phyloP scores from a whole-genome alignment of 2,888 invertebrate genomes.

The Microctonus aethiopoides region DNA sequence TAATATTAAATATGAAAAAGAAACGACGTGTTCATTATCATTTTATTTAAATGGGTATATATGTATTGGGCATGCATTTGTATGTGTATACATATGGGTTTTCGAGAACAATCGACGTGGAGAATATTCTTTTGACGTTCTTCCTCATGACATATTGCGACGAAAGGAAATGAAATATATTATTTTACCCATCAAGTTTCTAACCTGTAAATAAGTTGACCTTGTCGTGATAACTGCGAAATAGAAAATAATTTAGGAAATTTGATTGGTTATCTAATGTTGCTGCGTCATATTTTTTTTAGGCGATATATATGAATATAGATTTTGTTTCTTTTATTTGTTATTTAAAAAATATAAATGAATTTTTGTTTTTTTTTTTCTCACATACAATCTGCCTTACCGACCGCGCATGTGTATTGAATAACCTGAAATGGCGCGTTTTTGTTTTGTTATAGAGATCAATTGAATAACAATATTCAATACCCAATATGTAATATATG shows the following conservation, averaged over 20 bases:
- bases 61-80: too few relatives aligned
- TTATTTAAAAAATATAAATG: background rate
- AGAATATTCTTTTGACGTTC: background rate
- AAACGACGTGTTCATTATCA: too few relatives aligned
- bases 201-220: background rate
- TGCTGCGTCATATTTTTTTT: too few relatives aligned
- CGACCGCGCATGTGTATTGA: background rate
- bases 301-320: too few relatives aligned
- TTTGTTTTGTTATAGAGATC: background rate
- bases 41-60: too few relatives aligned
- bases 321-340: too few relatives aligned
- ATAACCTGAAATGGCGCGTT: background rate
- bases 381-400: background rate
- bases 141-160: background rate
- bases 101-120: background rate
- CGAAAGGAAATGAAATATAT: too few relatives aligned
- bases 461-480: background rate
- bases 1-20: too few relatives aligned
- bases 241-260: background rate
- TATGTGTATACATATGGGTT: background rate
- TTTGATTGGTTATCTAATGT: background rate
- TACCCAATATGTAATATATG: background rate
- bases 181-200: too few relatives aligned
- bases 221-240: too few relatives aligned
- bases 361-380: background rate